Percentiles rank a stretch among this genome's conserved stretches.
These are phyloP conservation scores for Watsonalla binaria DNA, from an alignment of 2,888 invertebrate species.

Conservation along the genomic window DNA sequence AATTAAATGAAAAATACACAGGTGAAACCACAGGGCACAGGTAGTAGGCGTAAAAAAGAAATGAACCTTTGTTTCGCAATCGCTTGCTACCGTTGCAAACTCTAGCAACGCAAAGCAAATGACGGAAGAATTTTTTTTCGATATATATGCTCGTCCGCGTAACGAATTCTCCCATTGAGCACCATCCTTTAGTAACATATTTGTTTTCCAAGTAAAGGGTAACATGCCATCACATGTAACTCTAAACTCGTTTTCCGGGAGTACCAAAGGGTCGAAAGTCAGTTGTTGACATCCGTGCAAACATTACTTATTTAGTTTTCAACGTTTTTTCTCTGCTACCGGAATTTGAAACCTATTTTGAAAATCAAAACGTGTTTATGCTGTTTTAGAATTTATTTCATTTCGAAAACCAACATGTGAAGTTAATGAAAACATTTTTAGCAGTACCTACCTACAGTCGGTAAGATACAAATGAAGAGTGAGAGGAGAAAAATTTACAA, in stretches of 20 bases:
- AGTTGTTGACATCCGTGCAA: constrained; percentile 67
- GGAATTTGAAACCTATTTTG: constrained; percentile 26
- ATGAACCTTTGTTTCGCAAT: too few relatives aligned
- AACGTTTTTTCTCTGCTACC: constrained; percentile 46
- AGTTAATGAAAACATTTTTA: neutral
- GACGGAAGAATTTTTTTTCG: too few relatives aligned
- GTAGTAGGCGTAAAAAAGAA: too few relatives aligned
- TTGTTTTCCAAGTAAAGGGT: constrained; percentile 60
- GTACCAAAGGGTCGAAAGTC: constrained; percentile 56
- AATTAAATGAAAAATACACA: too few relatives aligned
- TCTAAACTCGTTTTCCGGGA: constrained; percentile 60
- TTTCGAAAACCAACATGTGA: neutral
- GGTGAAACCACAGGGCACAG: too few relatives aligned
- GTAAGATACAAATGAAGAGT: neutral
- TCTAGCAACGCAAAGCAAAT: too few relatives aligned
- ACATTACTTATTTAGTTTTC: constrained; percentile 42
- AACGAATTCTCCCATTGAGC: too few relatives aligned
- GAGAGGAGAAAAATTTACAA: too few relatives aligned
- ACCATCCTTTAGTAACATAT: constrained; percentile 27
- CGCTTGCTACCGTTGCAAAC: too few relatives aligned
- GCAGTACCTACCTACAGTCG: neutral
- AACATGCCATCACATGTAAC: constrained; percentile 49
- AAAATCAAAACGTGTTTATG: too few relatives aligned
- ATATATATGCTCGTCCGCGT: too few relatives aligned
- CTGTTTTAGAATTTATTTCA: too few relatives aligned